Evolutionary conservation across 2,888 invertebrate genomes (phyloP), one percentile per base, ranked within the genome.

Genomic region (Drosophila kokeensis): DNA sequence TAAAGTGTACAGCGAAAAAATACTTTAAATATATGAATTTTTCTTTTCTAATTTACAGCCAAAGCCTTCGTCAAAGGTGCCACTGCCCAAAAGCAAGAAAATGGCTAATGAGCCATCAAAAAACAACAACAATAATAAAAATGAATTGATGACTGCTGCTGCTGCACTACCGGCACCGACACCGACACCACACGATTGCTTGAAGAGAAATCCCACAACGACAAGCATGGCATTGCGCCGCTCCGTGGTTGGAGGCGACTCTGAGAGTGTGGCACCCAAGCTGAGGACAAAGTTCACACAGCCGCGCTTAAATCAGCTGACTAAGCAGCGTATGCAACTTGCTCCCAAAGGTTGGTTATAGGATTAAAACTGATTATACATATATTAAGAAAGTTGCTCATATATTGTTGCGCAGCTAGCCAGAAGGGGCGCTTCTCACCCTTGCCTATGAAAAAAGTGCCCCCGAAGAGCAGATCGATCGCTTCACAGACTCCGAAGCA

Each of bases 291-390:
- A 45, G 10, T 73, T 64, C 4, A 61, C 58, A 4, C 21, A 40
- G 11, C 79, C 79, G 0, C 73, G 81, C 3, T 55, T 48, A 52
- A 79, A 81, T 50, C 67, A 42, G 0, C 11, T 73, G 21, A 55
- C 78, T 0, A 13, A 58, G 13, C 34, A 69, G 49, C 77, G 79
- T 2, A 59, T 77, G 3, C 11, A 3, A 21, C 27, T 27, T 1
- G 27, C 11, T 13, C 21, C 4, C 4, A 50, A 13, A 24, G 53
- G 69, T 69, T 11, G 11, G 40, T 32, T 7, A 55, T 8, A n/a
- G 11, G 4, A 32, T 21, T 50, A 30, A 11, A 53, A 5, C 3
- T 24, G 6, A 6, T 15, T 36, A 36, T 6, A 36, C 38, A 4
- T 18, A 36, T 54, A 4, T 24, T 38, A n/a, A 7, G 4, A 13